Percentiles rank a stretch among this genome's conserved stretches.
Conservation (phyloP, 1,140 invertebrate genomes). For the Rhagoletis pomonella region DNA sequence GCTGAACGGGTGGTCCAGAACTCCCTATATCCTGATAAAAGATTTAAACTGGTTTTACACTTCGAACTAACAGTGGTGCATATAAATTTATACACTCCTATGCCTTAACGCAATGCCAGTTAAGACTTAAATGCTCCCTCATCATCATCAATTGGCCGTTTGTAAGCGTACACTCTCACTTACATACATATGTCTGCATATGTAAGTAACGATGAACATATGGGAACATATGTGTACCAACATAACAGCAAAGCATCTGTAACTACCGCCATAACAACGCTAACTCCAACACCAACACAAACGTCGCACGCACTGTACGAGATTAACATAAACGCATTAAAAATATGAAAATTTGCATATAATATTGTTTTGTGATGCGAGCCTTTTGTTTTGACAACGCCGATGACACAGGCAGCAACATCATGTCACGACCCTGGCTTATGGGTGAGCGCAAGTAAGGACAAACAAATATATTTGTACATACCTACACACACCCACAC, state of each 20-base stretch:
- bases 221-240: neutral
- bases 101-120: neutral
- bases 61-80: neutral
- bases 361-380: slow-evolving; percentile 62
- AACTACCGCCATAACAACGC: neutral
- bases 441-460: neutral
- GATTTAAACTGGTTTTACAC: too few relatives aligned
- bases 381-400: slow-evolving; percentile 70
- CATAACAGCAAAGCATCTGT: neutral
- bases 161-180: too few relatives aligned
- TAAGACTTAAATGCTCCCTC: neutral
- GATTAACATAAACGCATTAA: slow-evolving; percentile 74
- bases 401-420: slow-evolving; percentile 66
- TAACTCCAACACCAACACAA: neutral
- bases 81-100: neutral
- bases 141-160: neutral
- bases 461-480: neutral
- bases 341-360: slow-evolving; percentile 67
- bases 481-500: too few relatives aligned
- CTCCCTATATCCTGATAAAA: too few relatives aligned
- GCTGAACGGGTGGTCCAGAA: too few relatives aligned
- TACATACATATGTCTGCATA: too few relatives aligned
- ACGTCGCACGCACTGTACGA: slow-evolving; percentile 57
- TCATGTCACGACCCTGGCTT: neutral
- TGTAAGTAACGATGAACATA: neutral